phyloP scores from a whole-genome alignment of 2,888 invertebrate species.

The Bimastos eiseni region DNA sequence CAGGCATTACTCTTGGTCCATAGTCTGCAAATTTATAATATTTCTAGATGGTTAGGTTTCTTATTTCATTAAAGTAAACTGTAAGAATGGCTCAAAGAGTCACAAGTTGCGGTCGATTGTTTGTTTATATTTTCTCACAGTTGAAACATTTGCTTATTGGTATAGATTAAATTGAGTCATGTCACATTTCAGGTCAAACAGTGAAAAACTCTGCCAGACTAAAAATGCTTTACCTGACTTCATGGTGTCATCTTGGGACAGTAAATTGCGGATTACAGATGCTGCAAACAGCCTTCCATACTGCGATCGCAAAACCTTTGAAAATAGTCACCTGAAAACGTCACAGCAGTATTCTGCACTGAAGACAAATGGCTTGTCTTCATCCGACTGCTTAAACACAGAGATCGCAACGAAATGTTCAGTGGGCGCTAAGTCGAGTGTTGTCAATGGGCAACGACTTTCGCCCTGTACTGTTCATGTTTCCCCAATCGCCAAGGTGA shows the following conservation, averaged over 20 bases:
- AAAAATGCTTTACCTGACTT: neutral
- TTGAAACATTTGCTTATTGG: neutral
- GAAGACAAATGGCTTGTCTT: neutral
- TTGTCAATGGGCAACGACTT: neutral
- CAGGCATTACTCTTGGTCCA: neutral
- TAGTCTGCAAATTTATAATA: neutral
- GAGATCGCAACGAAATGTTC: neutral
- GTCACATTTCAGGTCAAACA: slow-evolving; percentile 18
- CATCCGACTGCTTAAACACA: neutral
- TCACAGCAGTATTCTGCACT: slow-evolving; percentile 13
- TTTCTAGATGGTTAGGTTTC: neutral
- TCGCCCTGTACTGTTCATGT: neutral
- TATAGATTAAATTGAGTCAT: neutral
- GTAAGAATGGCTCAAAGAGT: neutral
- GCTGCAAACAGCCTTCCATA: neutral
- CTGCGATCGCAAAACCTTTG: neutral
- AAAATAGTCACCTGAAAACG: slow-evolving; percentile 6
- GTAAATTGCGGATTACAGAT: neutral
- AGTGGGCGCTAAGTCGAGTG: neutral
- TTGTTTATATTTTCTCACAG: neutral
- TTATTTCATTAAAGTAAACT: neutral
- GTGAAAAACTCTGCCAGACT: slow-evolving; percentile 3
- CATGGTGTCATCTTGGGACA: slow-evolving; percentile 3
- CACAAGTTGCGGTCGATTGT: neutral
- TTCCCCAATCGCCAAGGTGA: neutral